A percentile compares a stretch with the other conserved stretches of the same genome.
Conservation (phyloP, 1,140 invertebrate species). For the Bombyx mori region ASM3026992v2 NC_085110.1:4429501-4430000, state of each 20-base stretch:
- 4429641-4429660: not conserved
- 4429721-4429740: too few relatives aligned
- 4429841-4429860: not conserved
- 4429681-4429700: too few relatives aligned
- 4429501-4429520: conserved; percentile 20
- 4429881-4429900: not conserved
- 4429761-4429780: too few relatives aligned
- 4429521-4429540: conserved; percentile 39
- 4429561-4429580: conserved; percentile 27
- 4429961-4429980: too few relatives aligned
- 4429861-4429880: not conserved
- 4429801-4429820: too few relatives aligned
- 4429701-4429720: too few relatives aligned
- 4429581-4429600: not conserved
- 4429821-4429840: not conserved
- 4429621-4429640: not conserved
- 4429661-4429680: not conserved
- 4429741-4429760: too few relatives aligned
- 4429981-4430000: too few relatives aligned
- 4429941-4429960: too few relatives aligned
- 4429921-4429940: too few relatives aligned
- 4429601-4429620: not conserved
- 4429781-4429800: too few relatives aligned
- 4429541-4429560: conserved; percentile 42
- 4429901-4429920: too few relatives aligned